phyloP scores from a whole-genome alignment of 2,797 vertebrate genomes.

The Linurgus olivaceus region DNA sequence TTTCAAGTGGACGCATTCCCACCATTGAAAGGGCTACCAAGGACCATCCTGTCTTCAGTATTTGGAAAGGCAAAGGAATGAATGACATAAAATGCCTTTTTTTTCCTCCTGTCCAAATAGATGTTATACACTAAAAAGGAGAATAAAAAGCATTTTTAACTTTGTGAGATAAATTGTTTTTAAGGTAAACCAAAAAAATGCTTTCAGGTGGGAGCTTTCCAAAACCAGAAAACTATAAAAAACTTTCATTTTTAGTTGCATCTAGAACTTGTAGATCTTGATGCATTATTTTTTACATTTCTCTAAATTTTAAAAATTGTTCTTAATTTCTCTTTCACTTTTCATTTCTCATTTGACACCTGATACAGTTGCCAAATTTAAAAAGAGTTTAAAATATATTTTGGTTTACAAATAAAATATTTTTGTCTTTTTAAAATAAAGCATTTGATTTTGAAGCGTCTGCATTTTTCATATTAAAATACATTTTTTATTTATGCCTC shows the following conservation, averaged over 20 bases:
- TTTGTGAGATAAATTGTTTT: background rate
- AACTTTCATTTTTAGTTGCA: accelerated
- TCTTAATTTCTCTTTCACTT: background rate
- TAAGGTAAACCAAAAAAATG: background rate
- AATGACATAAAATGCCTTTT: background rate
- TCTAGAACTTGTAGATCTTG: background rate
- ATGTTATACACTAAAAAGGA: background rate
- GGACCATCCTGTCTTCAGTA: background rate
- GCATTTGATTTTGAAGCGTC: background rate
- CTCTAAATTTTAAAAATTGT: background rate
- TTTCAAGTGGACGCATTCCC: background rate
- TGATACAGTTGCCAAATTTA: background rate
- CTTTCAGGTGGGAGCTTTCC: accelerated
- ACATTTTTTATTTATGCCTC: background rate
- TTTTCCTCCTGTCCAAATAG: background rate
- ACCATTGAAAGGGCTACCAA: background rate
- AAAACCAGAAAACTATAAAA: background rate
- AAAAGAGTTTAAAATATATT: background rate
- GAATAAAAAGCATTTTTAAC: background rate
- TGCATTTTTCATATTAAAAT: background rate
- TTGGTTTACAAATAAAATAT: background rate
- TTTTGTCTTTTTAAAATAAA: background rate
- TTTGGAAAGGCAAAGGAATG: background rate
- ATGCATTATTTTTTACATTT: background rate
- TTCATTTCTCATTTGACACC: background rate